Base-by-base conservation (phyloP, 2,888 invertebrate genomes). In the Phengaris alcon region DNA sequence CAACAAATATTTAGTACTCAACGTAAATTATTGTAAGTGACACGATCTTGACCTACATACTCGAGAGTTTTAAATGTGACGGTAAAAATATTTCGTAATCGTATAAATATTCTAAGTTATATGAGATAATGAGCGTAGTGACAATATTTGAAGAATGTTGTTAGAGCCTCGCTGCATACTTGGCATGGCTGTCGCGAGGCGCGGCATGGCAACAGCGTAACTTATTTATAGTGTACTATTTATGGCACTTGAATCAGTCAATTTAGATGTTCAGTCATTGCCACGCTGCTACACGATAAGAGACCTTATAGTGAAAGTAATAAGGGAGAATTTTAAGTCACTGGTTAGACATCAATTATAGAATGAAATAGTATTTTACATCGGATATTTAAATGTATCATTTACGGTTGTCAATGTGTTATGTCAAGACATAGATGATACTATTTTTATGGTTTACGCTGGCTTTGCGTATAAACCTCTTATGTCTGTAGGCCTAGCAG, bases 171-270 rank as follows among this genome's bases (percentile, higher is more conserved):
- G 15, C 44, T n/a, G 55, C 55, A 35, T 57, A 46, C 10, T n/a
- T 12, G 13, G 9, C 54, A 2, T 64, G 52, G 72, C 57, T 51
- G 64, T 72, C 76, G 73, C 64, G 74, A 68, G 70, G 73, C 68
- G 70, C 76, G 73, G 80, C 85, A 80, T 89, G 81, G 89, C 84
- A 88, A 88, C 89, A 86, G 78, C 79, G 74, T 69, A 35, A 73
- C 82, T 75, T 88, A 87, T 87, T 85, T 86, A 84, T 86, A 86
- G 80, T 78, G 54, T 48, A 78, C 81, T 89, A 89, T 88, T 89
- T 88, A 86, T 88, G 87, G 83, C 83, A 77, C 79, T 80, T 82
- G 82, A 84, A 86, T 84, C 83, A 83, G 85, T 87, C 87, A 90
- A 89, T 90, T 22, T 90, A 88, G 82, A 81, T 82, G 84, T 82